phyloP scores from a whole-genome alignment of 1,140 invertebrate species.

The Drosophila bocqueti region DNA sequence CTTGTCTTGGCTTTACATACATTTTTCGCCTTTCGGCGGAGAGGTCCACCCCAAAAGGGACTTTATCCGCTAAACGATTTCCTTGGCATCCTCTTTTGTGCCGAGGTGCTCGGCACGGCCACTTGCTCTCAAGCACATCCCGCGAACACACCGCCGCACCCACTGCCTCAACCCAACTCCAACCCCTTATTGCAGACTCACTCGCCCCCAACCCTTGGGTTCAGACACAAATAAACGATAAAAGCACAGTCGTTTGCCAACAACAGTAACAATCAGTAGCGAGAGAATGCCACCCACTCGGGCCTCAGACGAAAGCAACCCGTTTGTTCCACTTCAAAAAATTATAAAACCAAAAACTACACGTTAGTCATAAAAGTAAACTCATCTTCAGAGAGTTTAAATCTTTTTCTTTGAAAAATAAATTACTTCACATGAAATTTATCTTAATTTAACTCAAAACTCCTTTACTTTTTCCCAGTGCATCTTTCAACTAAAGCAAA shows the following conservation, averaged over 20 bases:
- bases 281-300: slow-evolving; percentile 45
- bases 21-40: neutral
- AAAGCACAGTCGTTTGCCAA: slow-evolving; percentile 78
- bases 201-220: slow-evolving; percentile 15
- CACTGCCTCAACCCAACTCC: neutral
- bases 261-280: slow-evolving; percentile 81
- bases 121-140: slow-evolving; percentile 49
- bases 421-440: too few relatives aligned
- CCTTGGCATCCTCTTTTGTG: slow-evolving; percentile 51
- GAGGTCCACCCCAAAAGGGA: slow-evolving; percentile 10
- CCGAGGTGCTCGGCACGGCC: slow-evolving; percentile 42
- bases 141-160: slow-evolving; percentile 4
- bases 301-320: neutral
- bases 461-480: neutral
- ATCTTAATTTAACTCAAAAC: neutral
- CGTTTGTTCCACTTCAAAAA: neutral
- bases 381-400: neutral
- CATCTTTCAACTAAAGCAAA: slow-evolving; percentile 1
- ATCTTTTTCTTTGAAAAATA: too few relatives aligned
- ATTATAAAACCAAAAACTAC: neutral
- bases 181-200: slow-evolving; percentile 17
- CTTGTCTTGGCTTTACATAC: slow-evolving; percentile 1
- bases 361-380: neutral
- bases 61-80: slow-evolving; percentile 57
- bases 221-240: slow-evolving; percentile 79